Percentiles rank a stretch among this genome's conserved stretches.
These are phyloP conservation scores for Balearica regulorum DNA, from an alignment of 2,797 vertebrate species.

Conservation along the genomic window DNA sequence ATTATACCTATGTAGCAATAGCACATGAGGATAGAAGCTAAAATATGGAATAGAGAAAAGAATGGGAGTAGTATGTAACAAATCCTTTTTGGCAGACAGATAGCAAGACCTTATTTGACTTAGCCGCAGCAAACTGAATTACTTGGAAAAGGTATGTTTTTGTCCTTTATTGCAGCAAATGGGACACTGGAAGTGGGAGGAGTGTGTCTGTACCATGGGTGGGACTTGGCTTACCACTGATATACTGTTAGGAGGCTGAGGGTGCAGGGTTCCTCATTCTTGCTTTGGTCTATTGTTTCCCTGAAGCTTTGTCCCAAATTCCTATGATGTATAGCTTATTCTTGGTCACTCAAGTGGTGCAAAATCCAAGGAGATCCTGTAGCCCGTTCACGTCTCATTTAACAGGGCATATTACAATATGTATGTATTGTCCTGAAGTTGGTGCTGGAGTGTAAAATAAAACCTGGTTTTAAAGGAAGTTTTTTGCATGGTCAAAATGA, in stretches of 20 bases:
- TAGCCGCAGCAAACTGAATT: not conserved
- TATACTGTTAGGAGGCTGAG: not conserved
- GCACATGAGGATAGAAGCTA: not conserved
- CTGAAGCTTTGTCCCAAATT: not conserved
- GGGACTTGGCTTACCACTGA: not conserved
- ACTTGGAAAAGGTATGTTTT: accelerated
- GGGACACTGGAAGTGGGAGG: not conserved
- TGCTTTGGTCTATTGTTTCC: not conserved
- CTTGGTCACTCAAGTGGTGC: not conserved
- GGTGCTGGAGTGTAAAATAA: not conserved
- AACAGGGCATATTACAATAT: not conserved
- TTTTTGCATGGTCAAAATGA: not conserved
- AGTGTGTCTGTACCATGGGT: accelerated
- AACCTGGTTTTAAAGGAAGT: not conserved
- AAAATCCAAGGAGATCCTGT: not conserved
- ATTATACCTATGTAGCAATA: not conserved
- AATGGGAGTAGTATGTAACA: not conserved
- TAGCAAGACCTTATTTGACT: not conserved
- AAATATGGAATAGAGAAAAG: not conserved
- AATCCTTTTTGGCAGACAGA: not conserved
- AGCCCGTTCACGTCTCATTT: not conserved
- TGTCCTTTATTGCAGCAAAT: not conserved
- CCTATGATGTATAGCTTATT: not conserved
- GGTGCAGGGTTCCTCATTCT: not conserved
- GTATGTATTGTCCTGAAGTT: not conserved